These are phyloP conservation scores for Calyptommatus sinebrachiatus DNA, from an alignment of 2,113 vertebrate genomes.

Conservation along the genomic window DNA sequence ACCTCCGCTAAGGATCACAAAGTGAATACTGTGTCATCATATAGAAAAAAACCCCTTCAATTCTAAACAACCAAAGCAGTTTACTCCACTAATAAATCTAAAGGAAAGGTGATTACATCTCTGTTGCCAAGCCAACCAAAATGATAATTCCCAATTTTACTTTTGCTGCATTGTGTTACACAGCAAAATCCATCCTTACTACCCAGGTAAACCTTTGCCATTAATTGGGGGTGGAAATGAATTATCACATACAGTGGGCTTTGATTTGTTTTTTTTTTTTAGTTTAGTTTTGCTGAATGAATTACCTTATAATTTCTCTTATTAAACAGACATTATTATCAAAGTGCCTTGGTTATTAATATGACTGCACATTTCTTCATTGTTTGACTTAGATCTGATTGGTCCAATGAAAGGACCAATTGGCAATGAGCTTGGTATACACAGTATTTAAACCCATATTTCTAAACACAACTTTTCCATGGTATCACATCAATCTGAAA, in stretches of 20 bases:
- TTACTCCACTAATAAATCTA: not conserved
- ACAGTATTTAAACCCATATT: constrained; percentile 29
- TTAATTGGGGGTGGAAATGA: not conserved
- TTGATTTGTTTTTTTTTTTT: no score
- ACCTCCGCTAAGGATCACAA: not conserved
- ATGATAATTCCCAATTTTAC: not conserved
- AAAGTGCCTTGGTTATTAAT: constrained; percentile 6
- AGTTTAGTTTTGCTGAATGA: constrained; percentile 22
- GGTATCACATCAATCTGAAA: not conserved
- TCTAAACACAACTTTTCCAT: constrained; percentile 20
- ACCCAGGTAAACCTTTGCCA: no score
- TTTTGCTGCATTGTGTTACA: not conserved
- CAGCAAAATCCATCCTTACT: not conserved
- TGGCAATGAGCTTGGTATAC: constrained; percentile 12
- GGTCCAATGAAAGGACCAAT: constrained; percentile 31
- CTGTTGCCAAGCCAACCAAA: not conserved
- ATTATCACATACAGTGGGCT: not conserved
- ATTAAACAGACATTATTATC: constrained; percentile 32
- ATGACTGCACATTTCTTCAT: constrained; percentile 33
- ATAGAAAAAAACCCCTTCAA: not conserved
- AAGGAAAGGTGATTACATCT: not conserved
- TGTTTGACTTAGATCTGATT: constrained; percentile 27
- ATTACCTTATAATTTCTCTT: not conserved
- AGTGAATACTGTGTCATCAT: not conserved
- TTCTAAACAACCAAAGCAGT: not conserved